Evolutionary conservation across 2,797 vertebrate species (phyloP).

Genomic region (Lutjanus campechanus): DNA sequence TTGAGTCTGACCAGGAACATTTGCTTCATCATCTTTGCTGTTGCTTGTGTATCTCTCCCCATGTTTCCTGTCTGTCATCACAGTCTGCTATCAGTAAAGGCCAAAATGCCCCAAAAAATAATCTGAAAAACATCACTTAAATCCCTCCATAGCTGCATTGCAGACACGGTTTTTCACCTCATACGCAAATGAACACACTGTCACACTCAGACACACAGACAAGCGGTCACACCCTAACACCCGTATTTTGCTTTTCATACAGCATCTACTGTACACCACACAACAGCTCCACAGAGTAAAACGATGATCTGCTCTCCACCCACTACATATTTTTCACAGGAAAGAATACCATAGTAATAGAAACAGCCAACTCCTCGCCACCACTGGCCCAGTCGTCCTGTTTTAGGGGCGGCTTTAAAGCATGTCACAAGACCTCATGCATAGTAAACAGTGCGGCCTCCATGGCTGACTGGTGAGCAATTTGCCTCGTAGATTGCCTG

Average conservation of each 20-base stretch:
- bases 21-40: neutral
- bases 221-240: constrained; percentile 8
- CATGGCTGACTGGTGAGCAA: constrained; percentile 88
- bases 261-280: constrained; percentile 36
- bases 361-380: constrained; percentile 72
- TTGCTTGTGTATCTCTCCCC: neutral
- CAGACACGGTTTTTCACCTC: neutral
- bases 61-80: neutral
- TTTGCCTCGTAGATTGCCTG: constrained; percentile 88
- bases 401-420: constrained; percentile 97
- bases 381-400: constrained; percentile 76
- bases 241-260: constrained; percentile 48
- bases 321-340: constrained; percentile 71
- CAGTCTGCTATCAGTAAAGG: constrained; percentile 2
- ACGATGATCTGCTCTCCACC: constrained; percentile 63
- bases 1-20: neutral
- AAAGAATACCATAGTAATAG: constrained; percentile 70
- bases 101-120: neutral
- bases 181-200: constrained; percentile 35
- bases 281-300: constrained; percentile 57
- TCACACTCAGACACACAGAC: constrained; percentile 17
- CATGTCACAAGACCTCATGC: constrained; percentile 97
- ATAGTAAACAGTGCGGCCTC: constrained; percentile 93
- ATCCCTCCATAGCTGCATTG: neutral
- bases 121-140: constrained; percentile 3